Percentiles rank a stretch among this genome's conserved stretches.
Conservation (phyloP, 2,113 vertebrate genomes). For the Syngnathus scovelli region DNA sequence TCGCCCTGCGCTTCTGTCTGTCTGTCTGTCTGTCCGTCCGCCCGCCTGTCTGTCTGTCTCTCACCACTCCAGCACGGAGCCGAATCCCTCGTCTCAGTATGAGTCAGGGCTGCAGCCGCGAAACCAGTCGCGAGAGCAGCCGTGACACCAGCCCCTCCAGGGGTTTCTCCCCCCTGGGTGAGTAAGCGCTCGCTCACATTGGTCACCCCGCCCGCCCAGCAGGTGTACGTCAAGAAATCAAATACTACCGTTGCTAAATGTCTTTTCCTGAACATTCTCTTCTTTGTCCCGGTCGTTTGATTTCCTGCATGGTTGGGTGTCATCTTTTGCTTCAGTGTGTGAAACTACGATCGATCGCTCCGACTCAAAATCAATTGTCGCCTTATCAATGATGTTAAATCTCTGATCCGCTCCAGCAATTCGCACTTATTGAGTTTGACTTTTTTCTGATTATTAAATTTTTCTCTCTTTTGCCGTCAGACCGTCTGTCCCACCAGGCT, state of each 20-base stretch:
- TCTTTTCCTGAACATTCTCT: not conserved
- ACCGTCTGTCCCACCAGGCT: constrained; percentile 79
- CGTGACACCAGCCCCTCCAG: constrained; percentile 88
- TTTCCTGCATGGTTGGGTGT: constrained; percentile 11
- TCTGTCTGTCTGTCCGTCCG: constrained; percentile 9
- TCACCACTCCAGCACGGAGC: constrained; percentile 75
- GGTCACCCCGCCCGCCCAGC: not conserved
- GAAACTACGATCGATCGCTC: not conserved
- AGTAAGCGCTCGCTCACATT: constrained; percentile 56
- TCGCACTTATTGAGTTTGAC: constrained; percentile 38
- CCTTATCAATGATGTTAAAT: not conserved
- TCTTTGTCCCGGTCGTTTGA: not conserved
- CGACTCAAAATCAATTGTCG: not conserved
- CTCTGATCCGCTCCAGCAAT: constrained; percentile 72
- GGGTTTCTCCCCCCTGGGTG: constrained; percentile 86
- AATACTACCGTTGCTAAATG: not conserved
- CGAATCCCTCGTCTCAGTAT: constrained; percentile 90
- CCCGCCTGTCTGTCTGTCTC: constrained; percentile 2
- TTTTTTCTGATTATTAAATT: not conserved
- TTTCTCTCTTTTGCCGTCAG: constrained; percentile 46
- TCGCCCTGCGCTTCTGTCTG: constrained; percentile 27
- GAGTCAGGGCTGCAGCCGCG: constrained; percentile 94
- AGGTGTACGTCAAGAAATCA: not conserved
- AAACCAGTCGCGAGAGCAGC: constrained; percentile 94
- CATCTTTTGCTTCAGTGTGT: not conserved